These are phyloP conservation scores for Prunella strophiata DNA, from an alignment of 2,797 vertebrate genomes.

Conservation along the genomic window DNA sequence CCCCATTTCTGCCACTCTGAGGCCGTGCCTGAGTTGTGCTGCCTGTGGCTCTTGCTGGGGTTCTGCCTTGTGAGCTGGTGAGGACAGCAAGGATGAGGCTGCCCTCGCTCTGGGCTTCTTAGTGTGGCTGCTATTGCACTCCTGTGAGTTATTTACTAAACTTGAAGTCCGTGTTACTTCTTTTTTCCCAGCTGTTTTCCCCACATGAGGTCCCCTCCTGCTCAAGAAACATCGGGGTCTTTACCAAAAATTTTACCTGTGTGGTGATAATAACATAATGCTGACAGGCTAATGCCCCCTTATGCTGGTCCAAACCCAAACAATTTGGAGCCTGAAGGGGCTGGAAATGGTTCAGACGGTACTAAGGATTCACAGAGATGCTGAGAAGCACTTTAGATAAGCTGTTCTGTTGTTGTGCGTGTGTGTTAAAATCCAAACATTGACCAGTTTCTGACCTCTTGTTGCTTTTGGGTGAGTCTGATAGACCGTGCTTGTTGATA, in stretches of 20 bases:
- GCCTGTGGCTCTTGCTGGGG: background rate
- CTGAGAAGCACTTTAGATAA: background rate
- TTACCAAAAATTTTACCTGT: background rate
- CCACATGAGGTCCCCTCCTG: background rate
- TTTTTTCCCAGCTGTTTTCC: background rate
- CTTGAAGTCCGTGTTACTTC: fast-evolving
- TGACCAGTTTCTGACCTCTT: background rate
- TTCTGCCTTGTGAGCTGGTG: background rate
- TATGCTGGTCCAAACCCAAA: background rate
- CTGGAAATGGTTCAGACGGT: background rate
- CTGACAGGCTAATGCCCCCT: fast-evolving
- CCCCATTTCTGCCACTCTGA: fast-evolving
- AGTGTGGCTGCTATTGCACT: fast-evolving
- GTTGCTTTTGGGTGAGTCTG: background rate
- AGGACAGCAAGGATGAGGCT: background rate
- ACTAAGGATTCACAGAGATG: background rate
- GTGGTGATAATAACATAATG: fast-evolving
- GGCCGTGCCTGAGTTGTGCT: background rate
- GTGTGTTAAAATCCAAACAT: background rate
- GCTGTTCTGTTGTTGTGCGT: background rate
- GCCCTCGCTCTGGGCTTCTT: background rate
- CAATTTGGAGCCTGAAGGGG: background rate
- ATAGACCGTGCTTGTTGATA: background rate
- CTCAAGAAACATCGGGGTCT: background rate
- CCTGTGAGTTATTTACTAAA: background rate